These are phyloP conservation scores for Corticium candelabrum DNA, from an alignment of 37 sponge, comb jelly and placozoan genomes.

Conservation along the genomic window DNA sequence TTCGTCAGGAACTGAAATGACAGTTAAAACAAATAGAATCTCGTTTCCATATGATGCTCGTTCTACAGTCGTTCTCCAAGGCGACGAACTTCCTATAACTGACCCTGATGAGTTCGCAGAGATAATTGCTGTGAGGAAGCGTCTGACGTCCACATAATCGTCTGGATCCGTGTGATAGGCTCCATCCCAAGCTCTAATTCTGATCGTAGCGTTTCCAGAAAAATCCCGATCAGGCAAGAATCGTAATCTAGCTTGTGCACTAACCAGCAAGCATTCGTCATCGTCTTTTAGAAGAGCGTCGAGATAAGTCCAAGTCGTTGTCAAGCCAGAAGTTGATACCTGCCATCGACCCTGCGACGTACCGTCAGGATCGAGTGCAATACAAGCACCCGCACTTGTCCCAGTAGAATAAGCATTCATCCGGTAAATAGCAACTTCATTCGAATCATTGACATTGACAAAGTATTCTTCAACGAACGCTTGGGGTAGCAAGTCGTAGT, in stretches of 20 bases:
- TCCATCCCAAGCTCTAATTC: slow-evolving; percentile 63
- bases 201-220: slow-evolving; percentile 38
- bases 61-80: not conserved
- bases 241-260: slow-evolving; percentile 38
- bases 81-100: not conserved
- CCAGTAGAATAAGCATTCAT: slow-evolving; percentile 10
- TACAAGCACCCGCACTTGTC: slow-evolving; percentile 40
- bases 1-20: slow-evolving; percentile 19
- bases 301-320: slow-evolving; percentile 24
- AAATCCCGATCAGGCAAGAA: slow-evolving; percentile 42
- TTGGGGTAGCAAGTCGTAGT: slow-evolving; percentile 22
- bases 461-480: slow-evolving; percentile 19
- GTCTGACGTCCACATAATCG: not conserved
- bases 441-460: slow-evolving; percentile 15
- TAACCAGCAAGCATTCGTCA: slow-evolving; percentile 23
- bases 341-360: slow-evolving; percentile 47
- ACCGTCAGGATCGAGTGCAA: slow-evolving; percentile 19
- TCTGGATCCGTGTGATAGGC: not conserved
- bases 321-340: slow-evolving; percentile 38
- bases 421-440: slow-evolving; percentile 21
- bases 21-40: not conserved
- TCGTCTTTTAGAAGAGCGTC: slow-evolving; percentile 10
- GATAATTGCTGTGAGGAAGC: not conserved
- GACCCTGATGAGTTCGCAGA: not conserved
- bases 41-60: not conserved